A percentile compares a stretch with the other conserved stretches of the same genome.
These are phyloP conservation scores for Crotalus horridus DNA, from an alignment of 2,113 vertebrate species.

Conservation along the genomic window DNA sequence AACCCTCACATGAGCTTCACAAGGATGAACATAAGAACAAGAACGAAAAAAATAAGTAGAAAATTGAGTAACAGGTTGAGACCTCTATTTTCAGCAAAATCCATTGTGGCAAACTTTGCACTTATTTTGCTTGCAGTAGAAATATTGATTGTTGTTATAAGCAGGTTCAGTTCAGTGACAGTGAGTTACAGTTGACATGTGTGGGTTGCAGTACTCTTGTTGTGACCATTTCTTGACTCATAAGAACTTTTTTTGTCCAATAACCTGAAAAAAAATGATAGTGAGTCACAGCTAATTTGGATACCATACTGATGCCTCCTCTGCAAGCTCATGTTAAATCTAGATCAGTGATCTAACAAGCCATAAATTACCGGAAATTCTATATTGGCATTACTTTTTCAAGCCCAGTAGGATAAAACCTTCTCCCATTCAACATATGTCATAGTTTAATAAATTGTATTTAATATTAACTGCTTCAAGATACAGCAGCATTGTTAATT, in stretches of 20 bases:
- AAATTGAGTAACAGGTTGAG: constrained; percentile 78
- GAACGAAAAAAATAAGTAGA: constrained; percentile 73
- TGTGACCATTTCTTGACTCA: neutral
- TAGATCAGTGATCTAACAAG: neutral
- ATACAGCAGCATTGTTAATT: neutral
- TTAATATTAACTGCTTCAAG: neutral
- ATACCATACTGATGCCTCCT: neutral
- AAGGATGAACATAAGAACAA: constrained; percentile 75
- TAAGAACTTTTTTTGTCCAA: neutral
- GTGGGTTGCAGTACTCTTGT: neutral
- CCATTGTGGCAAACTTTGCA: constrained; percentile 56
- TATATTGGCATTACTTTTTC: neutral
- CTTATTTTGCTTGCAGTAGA: constrained; percentile 37
- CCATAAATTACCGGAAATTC: neutral
- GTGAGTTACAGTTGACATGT: neutral
- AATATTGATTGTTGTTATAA: constrained; percentile 33
- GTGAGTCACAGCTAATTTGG: neutral
- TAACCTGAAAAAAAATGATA: neutral
- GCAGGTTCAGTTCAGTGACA: neutral
- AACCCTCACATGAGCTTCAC: constrained; percentile 73
- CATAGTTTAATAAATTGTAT: neutral
- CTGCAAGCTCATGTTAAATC: neutral
- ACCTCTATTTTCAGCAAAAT: constrained; percentile 72
- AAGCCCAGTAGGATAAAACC: neutral
- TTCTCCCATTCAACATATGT: neutral